phyloP scores from a whole-genome alignment of 2,888 invertebrate species.

The Andrena minutula region DNA sequence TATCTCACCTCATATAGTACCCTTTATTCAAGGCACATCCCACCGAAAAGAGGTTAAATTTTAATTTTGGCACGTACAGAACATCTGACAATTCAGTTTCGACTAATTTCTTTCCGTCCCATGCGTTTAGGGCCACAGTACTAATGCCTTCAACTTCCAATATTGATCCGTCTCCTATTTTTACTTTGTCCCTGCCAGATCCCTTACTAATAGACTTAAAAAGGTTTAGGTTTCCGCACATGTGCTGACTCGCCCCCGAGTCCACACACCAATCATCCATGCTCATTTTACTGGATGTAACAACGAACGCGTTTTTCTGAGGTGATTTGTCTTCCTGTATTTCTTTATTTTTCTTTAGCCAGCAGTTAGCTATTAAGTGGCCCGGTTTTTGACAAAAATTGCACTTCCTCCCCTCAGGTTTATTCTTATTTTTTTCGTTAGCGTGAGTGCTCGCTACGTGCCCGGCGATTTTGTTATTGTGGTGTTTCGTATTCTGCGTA shows the following conservation, averaged over 20 bases:
- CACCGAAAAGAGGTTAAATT: not conserved
- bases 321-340: not conserved
- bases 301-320: no score
- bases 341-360: no score
- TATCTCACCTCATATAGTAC: not conserved
- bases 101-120: not conserved
- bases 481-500: no score
- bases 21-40: conserved; percentile 4
- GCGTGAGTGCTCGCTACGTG: no score
- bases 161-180: conserved; percentile 2
- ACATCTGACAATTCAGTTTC: not conserved
- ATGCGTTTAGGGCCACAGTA: not conserved
- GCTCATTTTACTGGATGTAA: no score
- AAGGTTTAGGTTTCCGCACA: not conserved
- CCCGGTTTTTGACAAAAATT: no score
- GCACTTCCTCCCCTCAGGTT: no score
- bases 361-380: no score
- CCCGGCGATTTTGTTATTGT: no score
- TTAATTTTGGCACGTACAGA: conserved; percentile 4
- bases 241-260: not conserved
- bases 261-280: conserved; percentile 1
- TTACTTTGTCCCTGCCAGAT: no score
- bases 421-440: no score
- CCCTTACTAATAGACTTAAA: not conserved
- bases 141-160: not conserved